Evolutionary conservation across 2,113 vertebrate species (phyloP).

Genomic region (Sciurus niger): DNA sequence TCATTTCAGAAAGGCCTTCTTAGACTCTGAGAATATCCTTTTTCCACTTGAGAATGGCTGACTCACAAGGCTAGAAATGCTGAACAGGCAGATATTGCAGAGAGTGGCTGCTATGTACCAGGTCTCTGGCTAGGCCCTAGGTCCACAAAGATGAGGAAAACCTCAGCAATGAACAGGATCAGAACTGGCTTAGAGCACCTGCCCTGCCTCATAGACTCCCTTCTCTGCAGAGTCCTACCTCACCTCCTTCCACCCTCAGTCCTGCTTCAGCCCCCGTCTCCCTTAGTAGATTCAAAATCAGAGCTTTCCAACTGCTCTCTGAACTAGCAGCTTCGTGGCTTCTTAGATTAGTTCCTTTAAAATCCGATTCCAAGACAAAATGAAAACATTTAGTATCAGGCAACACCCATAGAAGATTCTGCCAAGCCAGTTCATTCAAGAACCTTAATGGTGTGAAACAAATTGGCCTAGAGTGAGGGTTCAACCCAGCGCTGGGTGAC

Average conservation of each 20-base stretch:
- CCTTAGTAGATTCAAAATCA: neutral
- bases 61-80: neutral
- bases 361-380: slow-evolving; percentile 26
- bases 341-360: slow-evolving; percentile 53
- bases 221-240: neutral
- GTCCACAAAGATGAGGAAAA: neutral
- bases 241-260: neutral
- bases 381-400: neutral
- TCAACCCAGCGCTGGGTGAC: neutral
- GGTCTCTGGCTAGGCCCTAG: neutral
- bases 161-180: neutral
- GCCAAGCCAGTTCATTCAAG: neutral
- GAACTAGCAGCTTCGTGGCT: neutral
- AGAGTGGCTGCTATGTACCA: neutral
- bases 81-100: neutral
- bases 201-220: neutral
- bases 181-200: neutral
- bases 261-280: neutral
- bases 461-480: neutral
- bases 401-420: neutral
- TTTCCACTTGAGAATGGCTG: neutral
- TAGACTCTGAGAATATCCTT: slow-evolving; percentile 14
- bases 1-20: neutral
- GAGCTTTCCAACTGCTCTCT: slow-evolving; percentile 17
- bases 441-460: neutral